Conservation (phyloP, 2,797 vertebrate species). For the Naso thynnoides region DNA sequence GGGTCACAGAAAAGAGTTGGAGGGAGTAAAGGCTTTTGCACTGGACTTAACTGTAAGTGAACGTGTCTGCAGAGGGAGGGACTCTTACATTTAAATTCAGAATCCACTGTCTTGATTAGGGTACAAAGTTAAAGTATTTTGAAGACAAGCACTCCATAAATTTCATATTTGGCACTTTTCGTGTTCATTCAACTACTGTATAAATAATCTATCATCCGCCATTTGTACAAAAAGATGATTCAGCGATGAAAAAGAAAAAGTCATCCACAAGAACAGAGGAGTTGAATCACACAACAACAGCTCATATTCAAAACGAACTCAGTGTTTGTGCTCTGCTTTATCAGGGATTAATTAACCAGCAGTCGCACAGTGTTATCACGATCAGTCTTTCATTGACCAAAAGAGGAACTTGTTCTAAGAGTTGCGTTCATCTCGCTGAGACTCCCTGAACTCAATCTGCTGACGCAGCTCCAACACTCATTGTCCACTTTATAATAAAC, state of each 20-base stretch:
- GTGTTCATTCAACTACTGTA: constrained; percentile 52
- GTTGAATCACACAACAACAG: constrained; percentile 77
- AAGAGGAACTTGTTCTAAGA: constrained; percentile 36
- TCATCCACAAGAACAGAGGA: constrained; percentile 75
- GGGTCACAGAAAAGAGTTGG: background rate
- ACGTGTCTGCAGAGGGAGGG: constrained; percentile 3
- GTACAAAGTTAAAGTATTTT: background rate
- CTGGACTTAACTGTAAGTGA: background rate
- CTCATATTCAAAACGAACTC: constrained; percentile 53
- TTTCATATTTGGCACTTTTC: constrained; percentile 20
- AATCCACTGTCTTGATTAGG: background rate
- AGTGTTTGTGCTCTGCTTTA: constrained; percentile 59
- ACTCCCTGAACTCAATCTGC: constrained; percentile 38
- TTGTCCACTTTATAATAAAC: constrained; percentile 53
- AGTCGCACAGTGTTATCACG: constrained; percentile 13
- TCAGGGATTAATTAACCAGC: constrained; percentile 37
- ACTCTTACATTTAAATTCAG: background rate
- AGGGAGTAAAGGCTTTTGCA: background rate
- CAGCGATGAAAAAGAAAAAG: constrained; percentile 65
- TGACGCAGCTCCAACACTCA: constrained; percentile 44
- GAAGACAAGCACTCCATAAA: background rate
- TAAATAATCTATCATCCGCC: constrained; percentile 58
- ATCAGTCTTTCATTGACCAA: constrained; percentile 59
- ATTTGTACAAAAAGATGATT: constrained; percentile 68
- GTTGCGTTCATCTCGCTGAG: constrained; percentile 25